phyloP scores from a whole-genome alignment of 37 sponge, comb jelly and placozoan species.

The Eunapius fragilis region DNA sequence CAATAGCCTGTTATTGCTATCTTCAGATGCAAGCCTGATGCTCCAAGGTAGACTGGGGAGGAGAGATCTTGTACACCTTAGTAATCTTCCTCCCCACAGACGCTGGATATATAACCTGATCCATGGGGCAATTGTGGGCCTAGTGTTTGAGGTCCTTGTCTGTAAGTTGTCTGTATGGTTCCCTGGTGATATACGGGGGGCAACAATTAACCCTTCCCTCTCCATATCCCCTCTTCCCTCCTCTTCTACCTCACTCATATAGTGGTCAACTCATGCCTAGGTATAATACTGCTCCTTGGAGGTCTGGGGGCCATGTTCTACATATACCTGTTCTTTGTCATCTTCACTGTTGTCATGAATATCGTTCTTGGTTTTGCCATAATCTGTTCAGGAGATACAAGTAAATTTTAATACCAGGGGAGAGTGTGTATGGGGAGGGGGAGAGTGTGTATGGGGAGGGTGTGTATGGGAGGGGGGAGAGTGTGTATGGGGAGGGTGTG shows the following conservation, averaged over 20 bases:
- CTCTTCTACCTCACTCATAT: no score
- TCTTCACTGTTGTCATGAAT: background rate
- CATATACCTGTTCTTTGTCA: background rate
- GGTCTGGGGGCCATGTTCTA: background rate
- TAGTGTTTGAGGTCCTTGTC: conserved; percentile 21
- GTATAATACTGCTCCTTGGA: background rate
- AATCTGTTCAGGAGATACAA: background rate
- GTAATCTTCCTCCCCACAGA: conserved; percentile 6
- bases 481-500: no score
- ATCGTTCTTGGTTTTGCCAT: background rate
- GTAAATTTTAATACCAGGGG: background rate
- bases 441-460: no score
- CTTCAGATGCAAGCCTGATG: conserved; percentile 61
- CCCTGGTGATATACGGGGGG: no score
- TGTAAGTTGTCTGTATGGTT: conserved; percentile 32
- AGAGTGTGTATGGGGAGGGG: no score
- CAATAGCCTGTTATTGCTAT: conserved; percentile 72
- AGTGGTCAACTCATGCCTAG: background rate
- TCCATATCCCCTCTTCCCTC: no score
- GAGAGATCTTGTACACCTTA: background rate
- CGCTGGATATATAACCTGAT: conserved; percentile 72
- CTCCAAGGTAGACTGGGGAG: conserved; percentile 13
- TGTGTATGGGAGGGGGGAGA: no score
- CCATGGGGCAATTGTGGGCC: conserved; percentile 61
- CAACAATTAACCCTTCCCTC: background rate